Percentiles rank a stretch among this genome's conserved stretches.
Conservation (phyloP, 2,113 vertebrate species). For the Stomatorhinus ivindoensis region DNA sequence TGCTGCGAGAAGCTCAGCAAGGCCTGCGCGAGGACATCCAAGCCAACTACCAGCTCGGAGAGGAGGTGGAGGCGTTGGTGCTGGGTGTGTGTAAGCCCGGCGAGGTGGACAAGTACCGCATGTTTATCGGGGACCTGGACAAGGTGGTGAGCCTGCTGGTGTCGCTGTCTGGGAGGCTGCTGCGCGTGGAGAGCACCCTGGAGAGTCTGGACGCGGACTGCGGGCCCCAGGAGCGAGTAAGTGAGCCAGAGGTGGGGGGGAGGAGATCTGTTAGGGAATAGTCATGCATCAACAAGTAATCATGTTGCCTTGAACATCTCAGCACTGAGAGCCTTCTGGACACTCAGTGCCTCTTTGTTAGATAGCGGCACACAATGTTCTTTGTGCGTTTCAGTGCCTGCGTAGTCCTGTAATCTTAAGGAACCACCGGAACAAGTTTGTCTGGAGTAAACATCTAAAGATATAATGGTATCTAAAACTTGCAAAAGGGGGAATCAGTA, state of each 20-base stretch:
- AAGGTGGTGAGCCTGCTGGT: slow-evolving; percentile 90
- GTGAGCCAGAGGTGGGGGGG: not conserved
- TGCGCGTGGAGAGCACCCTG: slow-evolving; percentile 80
- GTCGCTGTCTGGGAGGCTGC: slow-evolving; percentile 83
- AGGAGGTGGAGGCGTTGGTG: slow-evolving; percentile 78
- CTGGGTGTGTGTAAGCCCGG: slow-evolving; percentile 84
- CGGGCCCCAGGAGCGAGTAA: slow-evolving; percentile 75
- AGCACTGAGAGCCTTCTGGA: not conserved
- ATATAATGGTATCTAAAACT: not conserved
- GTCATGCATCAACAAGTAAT: not conserved
- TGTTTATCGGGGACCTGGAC: slow-evolving; percentile 91
- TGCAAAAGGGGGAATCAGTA: not conserved
- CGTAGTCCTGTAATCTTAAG: not conserved
- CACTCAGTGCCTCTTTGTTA: not conserved
- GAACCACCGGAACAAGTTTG: not conserved
- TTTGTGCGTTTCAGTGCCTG: not conserved
- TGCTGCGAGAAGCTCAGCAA: slow-evolving; percentile 79
- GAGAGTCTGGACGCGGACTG: slow-evolving; percentile 64
- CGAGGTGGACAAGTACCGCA: slow-evolving; percentile 89
- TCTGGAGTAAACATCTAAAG: not conserved
- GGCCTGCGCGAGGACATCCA: slow-evolving; percentile 83
- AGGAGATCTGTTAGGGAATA: not conserved
- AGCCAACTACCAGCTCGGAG: slow-evolving; percentile 78
- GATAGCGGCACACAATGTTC: not conserved
- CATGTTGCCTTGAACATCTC: not conserved